Conservation (phyloP, 2,888 invertebrate genomes). For the Agrotis ipsilon region DNA sequence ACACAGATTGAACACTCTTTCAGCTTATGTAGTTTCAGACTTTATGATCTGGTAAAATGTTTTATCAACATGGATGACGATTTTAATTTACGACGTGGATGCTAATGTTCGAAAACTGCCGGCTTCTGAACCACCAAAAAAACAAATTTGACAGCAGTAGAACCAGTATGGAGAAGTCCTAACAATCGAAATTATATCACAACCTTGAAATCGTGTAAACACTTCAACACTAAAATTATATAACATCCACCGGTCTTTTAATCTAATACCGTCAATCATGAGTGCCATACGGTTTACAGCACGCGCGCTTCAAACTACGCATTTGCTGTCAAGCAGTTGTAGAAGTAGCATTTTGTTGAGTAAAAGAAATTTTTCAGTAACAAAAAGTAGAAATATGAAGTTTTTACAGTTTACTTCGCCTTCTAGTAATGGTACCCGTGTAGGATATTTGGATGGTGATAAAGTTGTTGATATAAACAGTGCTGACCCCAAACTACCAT, state of each 20-base stretch:
- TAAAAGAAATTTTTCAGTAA: conserved; percentile 73
- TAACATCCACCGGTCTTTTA: conserved; percentile 51
- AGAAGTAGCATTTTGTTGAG: conserved; percentile 57
- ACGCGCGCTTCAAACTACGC: conserved; percentile 71
- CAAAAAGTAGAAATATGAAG: conserved; percentile 90
- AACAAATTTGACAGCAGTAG: background rate
- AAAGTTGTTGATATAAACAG: conserved; percentile 93
- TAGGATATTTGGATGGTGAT: conserved; percentile 93
- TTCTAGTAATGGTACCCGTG: conserved; percentile 91
- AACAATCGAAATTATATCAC: conserved; percentile 11
- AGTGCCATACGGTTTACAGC: conserved; percentile 67
- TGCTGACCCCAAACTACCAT: conserved; percentile 82
- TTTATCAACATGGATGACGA: background rate
- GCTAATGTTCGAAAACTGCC: background rate
- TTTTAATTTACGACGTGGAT: background rate
- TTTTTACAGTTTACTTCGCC: conserved; percentile 93
- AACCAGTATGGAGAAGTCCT: conserved; percentile 31
- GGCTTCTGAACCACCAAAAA: background rate
- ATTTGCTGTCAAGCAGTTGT: conserved; percentile 63
- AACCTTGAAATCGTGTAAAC: conserved; percentile 60
- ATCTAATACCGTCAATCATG: conserved; percentile 65
- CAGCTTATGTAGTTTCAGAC: background rate
- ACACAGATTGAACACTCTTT: background rate
- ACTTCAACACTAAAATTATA: conserved; percentile 62
- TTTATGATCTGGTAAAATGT: background rate